Percentiles rank a stretch among this genome's conserved stretches.
Evolutionary conservation across 1,140 invertebrate species (phyloP).

Genomic region (Drosophila chauvacae): DNA sequence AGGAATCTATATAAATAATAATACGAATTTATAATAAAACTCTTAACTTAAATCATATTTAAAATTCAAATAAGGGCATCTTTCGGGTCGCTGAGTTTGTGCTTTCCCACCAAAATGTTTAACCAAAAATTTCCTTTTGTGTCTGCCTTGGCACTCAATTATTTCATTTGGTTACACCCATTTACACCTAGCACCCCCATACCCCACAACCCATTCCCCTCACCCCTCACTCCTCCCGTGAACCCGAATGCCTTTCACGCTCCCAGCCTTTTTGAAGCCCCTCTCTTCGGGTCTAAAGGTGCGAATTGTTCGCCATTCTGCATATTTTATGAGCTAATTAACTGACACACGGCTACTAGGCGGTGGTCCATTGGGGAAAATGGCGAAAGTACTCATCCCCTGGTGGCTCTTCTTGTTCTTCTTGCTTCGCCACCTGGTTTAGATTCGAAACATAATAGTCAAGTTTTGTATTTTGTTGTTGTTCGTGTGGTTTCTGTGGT

Average conservation of each 20-base stretch:
- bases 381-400: background rate
- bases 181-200: conserved; percentile 7
- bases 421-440: conserved; percentile 13
- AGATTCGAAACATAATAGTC: conserved; percentile 50
- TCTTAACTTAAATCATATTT: background rate
- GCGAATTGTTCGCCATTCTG: conserved; percentile 78
- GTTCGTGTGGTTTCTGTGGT: conserved; percentile 34
- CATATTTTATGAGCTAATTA: conserved; percentile 83
- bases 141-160: conserved; percentile 71
- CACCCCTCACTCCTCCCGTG: background rate
- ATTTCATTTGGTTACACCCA: conserved; percentile 56
- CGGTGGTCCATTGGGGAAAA: conserved; percentile 30
- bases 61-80: background rate
- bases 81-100: background rate
- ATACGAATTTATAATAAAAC: background rate
- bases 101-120: background rate
- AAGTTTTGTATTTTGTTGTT: conserved; percentile 51
- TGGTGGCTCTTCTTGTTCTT: conserved; percentile 13
- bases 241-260: conserved; percentile 4
- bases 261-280: conserved; percentile 49
- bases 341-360: conserved; percentile 65
- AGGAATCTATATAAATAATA: background rate
- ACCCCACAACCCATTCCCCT: background rate
- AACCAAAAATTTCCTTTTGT: conserved; percentile 19
- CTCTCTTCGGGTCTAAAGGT: conserved; percentile 53